Evolutionary conservation across 2,113 vertebrate genomes (phyloP), one percentile per base, ranked within the genome.

Genomic region (Halcyon senegalensis): DNA sequence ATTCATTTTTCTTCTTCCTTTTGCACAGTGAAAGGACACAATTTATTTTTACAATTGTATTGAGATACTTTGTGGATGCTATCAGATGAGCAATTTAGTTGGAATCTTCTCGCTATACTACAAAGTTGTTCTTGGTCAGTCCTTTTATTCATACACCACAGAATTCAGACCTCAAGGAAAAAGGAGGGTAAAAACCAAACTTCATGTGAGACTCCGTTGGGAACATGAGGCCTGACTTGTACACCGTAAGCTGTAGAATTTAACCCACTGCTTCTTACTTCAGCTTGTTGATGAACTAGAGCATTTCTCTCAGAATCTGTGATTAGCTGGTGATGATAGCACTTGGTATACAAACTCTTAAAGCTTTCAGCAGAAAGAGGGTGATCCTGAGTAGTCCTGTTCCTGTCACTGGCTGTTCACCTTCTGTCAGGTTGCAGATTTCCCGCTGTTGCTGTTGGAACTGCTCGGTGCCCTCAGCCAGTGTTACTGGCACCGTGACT

Each of bases 1-100:
- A 89, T 95, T 93, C 9, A 82, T 95, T 93, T 92, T 86, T 84
- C 64, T 58, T 76, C 68, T 58, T 76, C 68, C 64, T 89, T 92
- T 89, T 62, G 37, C 91, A 66, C 44, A 58, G 81, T 91, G 74
- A 62, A 69, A 91, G 37, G 58, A 44, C 84, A 66, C 77, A 53
- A 72, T 89, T 87, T 89, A 69, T 92, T 95, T 93, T 87, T 91
- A 50, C 66, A 73, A 11, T 84, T 50, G 70, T 73, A 43, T 87
- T 81, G 91, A 89, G 58, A 28, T 89, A 76, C 90, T 94, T 91
- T 8, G 10, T 55, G 50, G 89, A 30, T 91, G n/a, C 53, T 69
- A 30, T 69, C 77, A 67, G 48, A 90, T 70, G 62, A 87, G 21
- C 62, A 50, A 19, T 91, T 92, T 15, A 76, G 68, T 43, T 91